Evolutionary conservation across 2,797 vertebrate species (phyloP).

Genomic region (Merluccius polli): DNA sequence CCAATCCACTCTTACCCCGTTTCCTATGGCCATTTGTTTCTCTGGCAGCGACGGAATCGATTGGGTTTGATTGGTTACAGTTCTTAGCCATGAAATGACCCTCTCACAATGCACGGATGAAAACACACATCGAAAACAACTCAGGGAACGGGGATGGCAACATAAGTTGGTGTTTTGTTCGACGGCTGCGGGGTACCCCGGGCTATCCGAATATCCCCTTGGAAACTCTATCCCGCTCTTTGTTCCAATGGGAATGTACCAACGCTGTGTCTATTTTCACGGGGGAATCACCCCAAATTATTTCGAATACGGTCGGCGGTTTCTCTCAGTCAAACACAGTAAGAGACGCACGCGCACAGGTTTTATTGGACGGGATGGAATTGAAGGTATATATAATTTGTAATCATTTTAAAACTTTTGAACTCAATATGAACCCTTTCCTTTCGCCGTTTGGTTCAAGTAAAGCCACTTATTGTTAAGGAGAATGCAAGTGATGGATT

Average conservation of each 20-base stretch:
- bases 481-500: not conserved
- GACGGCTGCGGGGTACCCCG: conserved; percentile 20
- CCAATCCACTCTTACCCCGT: conserved; percentile 14
- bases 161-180: conserved; percentile 29
- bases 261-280: not conserved
- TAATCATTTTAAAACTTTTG: not conserved
- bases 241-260: conserved; percentile 5
- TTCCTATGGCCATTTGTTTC: conserved; percentile 28
- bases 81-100: conserved; percentile 62
- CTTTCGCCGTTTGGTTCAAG: not conserved
- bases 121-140: not conserved
- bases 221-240: conserved; percentile 8
- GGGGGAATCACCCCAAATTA: not conserved
- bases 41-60: conserved; percentile 56
- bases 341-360: not conserved
- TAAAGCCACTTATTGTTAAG: not conserved
- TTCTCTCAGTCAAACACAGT: not conserved
- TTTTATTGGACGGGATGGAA: not conserved
- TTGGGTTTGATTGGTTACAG: conserved; percentile 63
- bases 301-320: not conserved
- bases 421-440: not conserved
- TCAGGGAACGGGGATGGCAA: conserved; percentile 12
- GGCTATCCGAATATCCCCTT: conserved; percentile 15
- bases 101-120: not conserved
- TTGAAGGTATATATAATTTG: not conserved